Conservation (phyloP, 2,797 vertebrate genomes). For the Spinus olivaceus region DNA sequence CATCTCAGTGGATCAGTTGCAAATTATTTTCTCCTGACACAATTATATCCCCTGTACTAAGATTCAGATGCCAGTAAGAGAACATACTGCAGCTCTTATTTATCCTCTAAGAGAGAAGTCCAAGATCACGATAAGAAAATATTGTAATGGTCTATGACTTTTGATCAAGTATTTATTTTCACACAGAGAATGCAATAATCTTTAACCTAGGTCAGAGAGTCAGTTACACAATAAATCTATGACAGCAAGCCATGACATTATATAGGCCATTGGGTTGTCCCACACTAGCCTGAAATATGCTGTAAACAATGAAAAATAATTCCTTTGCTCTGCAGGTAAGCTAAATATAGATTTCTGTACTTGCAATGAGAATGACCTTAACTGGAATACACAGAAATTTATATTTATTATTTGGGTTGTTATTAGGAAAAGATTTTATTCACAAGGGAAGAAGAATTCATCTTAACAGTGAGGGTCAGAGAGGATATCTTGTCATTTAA, state of each 20-base stretch:
- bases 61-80: background rate
- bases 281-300: background rate
- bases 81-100: background rate
- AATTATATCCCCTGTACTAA: background rate
- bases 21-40: background rate
- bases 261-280: background rate
- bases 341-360: background rate
- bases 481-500: background rate
- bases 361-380: background rate
- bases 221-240: background rate
- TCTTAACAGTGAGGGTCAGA: background rate
- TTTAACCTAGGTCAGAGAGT: background rate
- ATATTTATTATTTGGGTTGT: background rate
- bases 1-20: background rate
- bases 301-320: background rate
- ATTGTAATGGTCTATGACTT: background rate
- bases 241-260: background rate
- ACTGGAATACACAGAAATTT: background rate
- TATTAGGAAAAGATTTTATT: background rate
- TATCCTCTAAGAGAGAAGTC: background rate
- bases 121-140: background rate
- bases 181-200: background rate
- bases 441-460: background rate
- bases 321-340: background rate
- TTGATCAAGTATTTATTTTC: background rate